phyloP scores from a whole-genome alignment of 1,140 invertebrate species.

The Zaprionus taronus region DNA sequence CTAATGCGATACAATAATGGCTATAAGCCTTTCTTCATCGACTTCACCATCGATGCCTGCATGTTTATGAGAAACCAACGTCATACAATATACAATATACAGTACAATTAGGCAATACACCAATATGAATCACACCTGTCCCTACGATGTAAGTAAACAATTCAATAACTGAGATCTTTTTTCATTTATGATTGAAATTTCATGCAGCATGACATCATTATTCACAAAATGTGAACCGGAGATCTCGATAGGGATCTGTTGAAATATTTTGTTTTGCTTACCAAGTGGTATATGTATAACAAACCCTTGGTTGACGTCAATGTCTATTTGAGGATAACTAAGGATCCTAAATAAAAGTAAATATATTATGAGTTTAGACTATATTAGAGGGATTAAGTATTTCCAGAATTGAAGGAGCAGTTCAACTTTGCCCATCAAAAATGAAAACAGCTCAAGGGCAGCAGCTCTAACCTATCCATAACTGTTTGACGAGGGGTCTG shows the following conservation, averaged over 20 bases:
- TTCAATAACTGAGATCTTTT: background rate
- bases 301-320: background rate
- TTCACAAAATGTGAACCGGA: conserved; percentile 39
- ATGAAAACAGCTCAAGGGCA: background rate
- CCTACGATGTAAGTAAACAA: background rate
- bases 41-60: conserved; percentile 27
- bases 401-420: background rate
- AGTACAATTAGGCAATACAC: too few species aligned
- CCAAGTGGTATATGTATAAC: conserved; percentile 4
- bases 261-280: conserved; percentile 21
- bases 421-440: background rate
- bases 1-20: conserved; percentile 25
- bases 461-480: background rate
- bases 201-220: conserved; percentile 35
- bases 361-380: background rate
- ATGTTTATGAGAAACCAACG: conserved; percentile 8
- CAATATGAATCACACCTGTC: background rate
- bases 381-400: background rate
- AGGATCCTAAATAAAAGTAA: background rate
- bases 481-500: background rate
- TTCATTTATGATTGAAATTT: background rate
- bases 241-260: conserved; percentile 25
- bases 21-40: conserved; percentile 31
- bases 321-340: background rate
- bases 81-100: background rate